Base-by-base conservation (phyloP, 2,113 vertebrate genomes). In the Podarcis raffonei region DNA sequence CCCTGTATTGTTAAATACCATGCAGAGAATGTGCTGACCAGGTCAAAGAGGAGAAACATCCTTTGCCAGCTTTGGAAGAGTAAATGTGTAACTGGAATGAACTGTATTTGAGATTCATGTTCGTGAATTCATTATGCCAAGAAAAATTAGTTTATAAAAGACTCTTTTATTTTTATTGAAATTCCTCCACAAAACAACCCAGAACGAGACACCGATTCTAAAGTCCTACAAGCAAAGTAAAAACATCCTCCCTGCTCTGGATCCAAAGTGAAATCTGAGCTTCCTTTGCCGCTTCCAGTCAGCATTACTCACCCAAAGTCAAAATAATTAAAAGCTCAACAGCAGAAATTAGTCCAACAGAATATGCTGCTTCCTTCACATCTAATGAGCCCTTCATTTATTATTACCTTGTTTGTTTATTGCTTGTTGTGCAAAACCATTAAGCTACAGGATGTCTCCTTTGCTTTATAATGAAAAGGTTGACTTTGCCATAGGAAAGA, bases 21-120 rank as follows among this genome's bases (percentile, higher is more conserved):
- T 66, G 32, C 42, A 42, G 80, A 48, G 77, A 42, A 68, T 30
- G 39, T 27, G 39, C n/a, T 88, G 72, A 68, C 81, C 80, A 83
- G 62, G 22, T 27, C 11, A 13, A 37, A 32, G 30, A 77, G 57
- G 20, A 77, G n/a, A 83, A 53, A 83, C 57, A 77, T 77, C 71
- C 62, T 68, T 42, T 83, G 71, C 35, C n/a, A 53, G 30, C 23
- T 66, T 35, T 68, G 69, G 57, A 88, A 4, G 20, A 77, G 59
- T 35, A 65, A 88, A 83, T 77, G 59, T 83, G 76, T 76, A 75
- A 66, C 62, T 75, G 62, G 30, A 66, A 83, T 68, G 83, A 76
- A 20, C 30, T 76, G n/a, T 83, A 48, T 88, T 83, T 88, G 81
- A 76, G 59, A 53, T 35, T 65, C 71, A 53, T 88, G 87, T 11